Evolutionary conservation across 2,113 vertebrate genomes (phyloP).

Genomic region (Halichoeres trimaculatus): DNA sequence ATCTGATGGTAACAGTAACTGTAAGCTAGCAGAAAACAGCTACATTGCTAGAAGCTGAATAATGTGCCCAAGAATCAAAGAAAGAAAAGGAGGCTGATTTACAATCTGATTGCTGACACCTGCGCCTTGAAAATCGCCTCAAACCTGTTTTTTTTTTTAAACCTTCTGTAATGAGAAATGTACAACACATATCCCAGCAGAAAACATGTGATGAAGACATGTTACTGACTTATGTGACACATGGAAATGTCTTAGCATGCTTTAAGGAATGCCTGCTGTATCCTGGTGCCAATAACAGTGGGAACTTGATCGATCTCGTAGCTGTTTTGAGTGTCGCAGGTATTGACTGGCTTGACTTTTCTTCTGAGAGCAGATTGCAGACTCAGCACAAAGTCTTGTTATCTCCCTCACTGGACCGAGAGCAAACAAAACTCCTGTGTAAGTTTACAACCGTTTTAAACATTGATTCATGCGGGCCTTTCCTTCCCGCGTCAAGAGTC

Average conservation of each 20-base stretch:
- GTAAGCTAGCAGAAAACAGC: too few relatives aligned
- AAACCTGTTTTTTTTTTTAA: not conserved
- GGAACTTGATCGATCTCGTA: constrained; percentile 41
- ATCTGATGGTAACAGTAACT: too few relatives aligned
- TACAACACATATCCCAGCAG: constrained; percentile 10
- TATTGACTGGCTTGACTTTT: constrained; percentile 35
- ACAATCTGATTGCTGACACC: too few relatives aligned
- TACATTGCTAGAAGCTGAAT: too few relatives aligned
- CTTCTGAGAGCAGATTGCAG: constrained; percentile 21
- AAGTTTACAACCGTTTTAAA: constrained; percentile 62
- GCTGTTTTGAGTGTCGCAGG: constrained; percentile 23
- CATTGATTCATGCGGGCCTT: constrained; percentile 41
- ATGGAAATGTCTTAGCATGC: not conserved
- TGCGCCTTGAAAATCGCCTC: not conserved
- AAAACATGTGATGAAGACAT: constrained; percentile 11
- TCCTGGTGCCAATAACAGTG: constrained; percentile 21
- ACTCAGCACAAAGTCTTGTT: constrained; percentile 40
- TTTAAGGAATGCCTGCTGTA: constrained; percentile 12
- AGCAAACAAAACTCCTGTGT: constrained; percentile 51
- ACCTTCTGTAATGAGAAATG: constrained; percentile 38
- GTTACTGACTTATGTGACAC: constrained; percentile 24
- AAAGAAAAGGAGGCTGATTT: constrained; percentile 5
- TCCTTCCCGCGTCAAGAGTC: constrained; percentile 6
- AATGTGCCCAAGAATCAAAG: too few relatives aligned
- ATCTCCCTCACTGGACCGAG: constrained; percentile 15